phyloP scores from a whole-genome alignment of 2,888 invertebrate species.

The Serrognathus titanus region DNA sequence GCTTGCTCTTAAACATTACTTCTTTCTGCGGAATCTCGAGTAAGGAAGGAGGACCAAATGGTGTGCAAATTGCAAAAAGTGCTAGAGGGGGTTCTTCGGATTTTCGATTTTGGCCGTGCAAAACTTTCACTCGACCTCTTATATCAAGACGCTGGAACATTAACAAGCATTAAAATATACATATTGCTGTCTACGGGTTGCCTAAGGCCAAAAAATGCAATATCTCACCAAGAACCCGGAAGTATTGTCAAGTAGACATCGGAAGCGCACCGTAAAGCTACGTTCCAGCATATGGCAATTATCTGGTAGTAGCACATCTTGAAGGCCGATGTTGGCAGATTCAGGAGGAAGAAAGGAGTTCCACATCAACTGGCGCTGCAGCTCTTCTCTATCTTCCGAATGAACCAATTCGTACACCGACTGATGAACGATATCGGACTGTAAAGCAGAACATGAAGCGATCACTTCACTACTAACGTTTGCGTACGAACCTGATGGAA shows the following conservation, averaged over 20 bases:
- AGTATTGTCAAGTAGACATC: constrained; percentile 98
- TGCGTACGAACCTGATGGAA: constrained; percentile 90
- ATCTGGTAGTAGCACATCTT: constrained; percentile 86
- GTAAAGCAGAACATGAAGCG: constrained; percentile 45
- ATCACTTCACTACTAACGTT: constrained; percentile 10
- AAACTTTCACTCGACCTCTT: constrained; percentile 90
- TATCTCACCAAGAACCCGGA: constrained; percentile 93
- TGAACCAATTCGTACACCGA: constrained; percentile 98
- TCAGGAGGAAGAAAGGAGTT: constrained; percentile 86
- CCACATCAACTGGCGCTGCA: constrained; percentile 92
- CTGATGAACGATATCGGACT: constrained; percentile 99
- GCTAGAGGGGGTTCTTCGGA: constrained; percentile 92
- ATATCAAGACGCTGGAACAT: constrained; percentile 88
- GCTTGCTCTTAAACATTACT: constrained; percentile 99
- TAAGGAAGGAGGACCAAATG: constrained; percentile 96
- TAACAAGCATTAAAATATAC: constrained; percentile 23
- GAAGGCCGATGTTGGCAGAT: constrained; percentile 72
- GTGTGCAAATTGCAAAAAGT: constrained; percentile 96
- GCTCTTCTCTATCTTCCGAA: constrained; percentile 97
- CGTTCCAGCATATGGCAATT: constrained; percentile 88
- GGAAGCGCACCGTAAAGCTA: constrained; percentile 97
- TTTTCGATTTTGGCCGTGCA: constrained; percentile 95
- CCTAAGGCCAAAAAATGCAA: no score
- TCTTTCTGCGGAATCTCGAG: constrained; percentile 97
- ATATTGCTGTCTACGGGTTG: no score